Base-by-base conservation (phyloP, 2,888 invertebrate species). In the Zygogramma bicolorata region DNA sequence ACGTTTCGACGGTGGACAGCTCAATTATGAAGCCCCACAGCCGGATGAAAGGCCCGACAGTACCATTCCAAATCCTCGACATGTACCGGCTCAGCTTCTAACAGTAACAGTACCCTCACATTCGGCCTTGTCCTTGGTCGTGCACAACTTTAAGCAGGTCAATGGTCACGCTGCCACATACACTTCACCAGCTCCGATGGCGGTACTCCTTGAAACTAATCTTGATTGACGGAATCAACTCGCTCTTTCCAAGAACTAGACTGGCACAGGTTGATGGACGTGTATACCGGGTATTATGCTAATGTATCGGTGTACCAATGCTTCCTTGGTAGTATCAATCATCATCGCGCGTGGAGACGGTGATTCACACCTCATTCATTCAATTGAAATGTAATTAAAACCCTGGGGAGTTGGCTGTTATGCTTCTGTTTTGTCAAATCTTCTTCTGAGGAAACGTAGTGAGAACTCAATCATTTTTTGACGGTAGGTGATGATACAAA, bases 91-190 rank as follows among this genome's bases (percentile, higher is more conserved):
- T n/a, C 13, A 10, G 25, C n/a, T 53, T 53, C 53, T 53, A 53
- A 53, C 53, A 27, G 27, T 53, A 53, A 53, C 53, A 27, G 27
- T 53, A 53, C 22, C 53, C 53, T 25, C 53, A 53, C 27, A 27
- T n/a, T 2, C 0, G 22, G 40, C 46, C 63, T 65, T 65, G 49
- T 46, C 63, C 63, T 65, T 65, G 63, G 63, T 65, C 10, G 20
- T 5, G 20, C 29, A 42, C 53, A 53, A 53, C 53, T 53, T 65
- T 65, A 49, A 65, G 38, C 63, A 46, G 63, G 63, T 65, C 63
- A 65, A 49, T 65, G 63, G 49, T 65, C 63, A 65, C 63, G 63
- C 63, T 31, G 40, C 5, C 63, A 27, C 38, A 29, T 63, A 49
- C 49, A 62, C n/a, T 46, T 8, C n/a, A n/a, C n/a, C n/a, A n/a